Evolutionary conservation across 2,888 invertebrate species (phyloP).

Genomic region (Timema cristinae): DNA sequence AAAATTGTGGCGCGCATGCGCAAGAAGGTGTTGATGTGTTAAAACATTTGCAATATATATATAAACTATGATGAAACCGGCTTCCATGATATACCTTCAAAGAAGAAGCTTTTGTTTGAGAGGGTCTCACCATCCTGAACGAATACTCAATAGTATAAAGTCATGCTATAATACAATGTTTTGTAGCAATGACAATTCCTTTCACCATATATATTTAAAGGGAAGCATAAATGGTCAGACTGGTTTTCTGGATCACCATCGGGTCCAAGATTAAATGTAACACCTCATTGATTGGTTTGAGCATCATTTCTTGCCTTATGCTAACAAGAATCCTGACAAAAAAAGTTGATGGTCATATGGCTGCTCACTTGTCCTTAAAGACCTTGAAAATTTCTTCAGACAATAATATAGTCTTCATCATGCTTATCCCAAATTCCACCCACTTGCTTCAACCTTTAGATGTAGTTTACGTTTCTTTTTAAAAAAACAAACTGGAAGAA

Average conservation of each 20-base stretch:
- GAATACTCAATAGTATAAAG: not conserved
- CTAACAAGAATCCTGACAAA: not conserved
- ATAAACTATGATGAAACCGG: constrained; percentile 7
- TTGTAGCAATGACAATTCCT: not conserved
- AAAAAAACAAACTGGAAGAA: not conserved
- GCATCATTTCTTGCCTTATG: not conserved
- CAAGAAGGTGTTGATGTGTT: too few relatives aligned
- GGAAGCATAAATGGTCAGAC: not conserved
- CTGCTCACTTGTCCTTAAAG: not conserved
- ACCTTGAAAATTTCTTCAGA: not conserved
- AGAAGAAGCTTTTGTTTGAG: not conserved
- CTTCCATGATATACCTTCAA: not conserved
- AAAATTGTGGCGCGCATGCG: too few relatives aligned
- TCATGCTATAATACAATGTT: not conserved
- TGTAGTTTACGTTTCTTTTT: not conserved
- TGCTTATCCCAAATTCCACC: not conserved
- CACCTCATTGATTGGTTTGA: not conserved
- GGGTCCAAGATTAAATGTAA: too few relatives aligned
- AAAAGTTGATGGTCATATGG: not conserved
- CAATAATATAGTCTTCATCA: not conserved
- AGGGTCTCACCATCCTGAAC: not conserved
- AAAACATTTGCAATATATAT: too few relatives aligned
- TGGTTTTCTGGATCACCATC: not conserved
- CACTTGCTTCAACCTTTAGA: too few relatives aligned
- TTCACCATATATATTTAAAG: not conserved